Evolutionary conservation across 2,797 vertebrate species (phyloP).

Genomic region (Mallotus villosus): DNA sequence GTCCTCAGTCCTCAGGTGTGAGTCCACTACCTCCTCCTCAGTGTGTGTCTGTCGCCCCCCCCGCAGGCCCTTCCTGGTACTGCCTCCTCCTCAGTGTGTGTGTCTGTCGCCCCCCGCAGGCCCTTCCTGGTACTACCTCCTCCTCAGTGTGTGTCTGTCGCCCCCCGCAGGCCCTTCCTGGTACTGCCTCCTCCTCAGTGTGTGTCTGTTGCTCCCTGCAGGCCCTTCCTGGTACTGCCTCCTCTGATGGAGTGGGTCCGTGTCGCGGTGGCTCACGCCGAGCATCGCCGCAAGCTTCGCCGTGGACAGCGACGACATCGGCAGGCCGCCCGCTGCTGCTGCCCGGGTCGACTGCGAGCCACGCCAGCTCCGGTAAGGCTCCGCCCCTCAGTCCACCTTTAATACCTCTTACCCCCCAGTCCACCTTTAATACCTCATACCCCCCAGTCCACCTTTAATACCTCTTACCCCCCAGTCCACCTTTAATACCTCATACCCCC

Average conservation of each 20-base stretch:
- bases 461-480: too few species aligned
- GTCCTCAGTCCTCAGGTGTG: too few species aligned
- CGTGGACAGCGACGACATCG: conserved; percentile 98
- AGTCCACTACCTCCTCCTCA: too few species aligned
- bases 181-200: conserved; percentile 88
- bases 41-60: conserved; percentile 60
- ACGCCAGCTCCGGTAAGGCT: conserved; percentile 90
- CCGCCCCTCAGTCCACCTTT: too few species aligned
- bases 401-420: too few species aligned
- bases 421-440: too few species aligned
- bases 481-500: too few species aligned
- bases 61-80: conserved; percentile 90
- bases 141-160: conserved; percentile 56
- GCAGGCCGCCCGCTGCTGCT: conserved; percentile 91
- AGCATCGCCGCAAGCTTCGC: conserved; percentile 95
- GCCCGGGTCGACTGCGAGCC: conserved; percentile 97
- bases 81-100: conserved; percentile 84
- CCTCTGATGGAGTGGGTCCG: conserved; percentile 98
- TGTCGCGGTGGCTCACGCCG: conserved; percentile 89
- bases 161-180: conserved; percentile 87
- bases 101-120: conserved; percentile 76
- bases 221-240: conserved; percentile 93
- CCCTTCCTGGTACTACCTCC: conserved; percentile 93
- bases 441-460: too few species aligned
- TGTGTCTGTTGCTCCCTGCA: conserved; percentile 70